Evolutionary conservation across 1,140 invertebrate species (phyloP).

Genomic region (Contarinia nasturtii): DNA sequence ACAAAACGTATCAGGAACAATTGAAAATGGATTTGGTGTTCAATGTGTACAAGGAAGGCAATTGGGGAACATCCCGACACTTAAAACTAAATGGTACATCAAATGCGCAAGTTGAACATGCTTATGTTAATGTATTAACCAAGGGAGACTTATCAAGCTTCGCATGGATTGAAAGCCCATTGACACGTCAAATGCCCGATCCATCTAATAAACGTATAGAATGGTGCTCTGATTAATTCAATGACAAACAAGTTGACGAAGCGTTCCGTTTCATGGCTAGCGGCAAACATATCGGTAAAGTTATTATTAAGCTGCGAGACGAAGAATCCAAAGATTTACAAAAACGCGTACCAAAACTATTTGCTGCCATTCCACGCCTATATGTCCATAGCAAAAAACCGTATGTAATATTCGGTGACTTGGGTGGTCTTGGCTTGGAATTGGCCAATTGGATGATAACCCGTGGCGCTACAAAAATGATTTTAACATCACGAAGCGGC

Average conservation of each 20-base stretch:
- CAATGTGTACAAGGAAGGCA: constrained; percentile 59
- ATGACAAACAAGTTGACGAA: constrained; percentile 68
- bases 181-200: constrained; percentile 34
- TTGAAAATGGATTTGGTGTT: constrained; percentile 60
- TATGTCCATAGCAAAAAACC: constrained; percentile 74
- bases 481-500: constrained; percentile 76
- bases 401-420: constrained; percentile 74
- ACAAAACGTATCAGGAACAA: constrained; percentile 37
- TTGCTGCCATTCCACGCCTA: constrained; percentile 61
- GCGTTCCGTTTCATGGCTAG: constrained; percentile 90
- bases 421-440: constrained; percentile 91
- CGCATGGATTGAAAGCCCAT: constrained; percentile 81
- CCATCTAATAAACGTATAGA: constrained; percentile 21
- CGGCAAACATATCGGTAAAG: constrained; percentile 94
- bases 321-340: constrained; percentile 44
- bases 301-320: constrained; percentile 71
- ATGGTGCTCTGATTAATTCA: constrained; percentile 74
- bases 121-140: constrained; percentile 77
- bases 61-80: constrained; percentile 76
- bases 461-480: constrained; percentile 63
- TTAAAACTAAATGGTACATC: constrained; percentile 37
- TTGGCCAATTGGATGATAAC: constrained; percentile 74
- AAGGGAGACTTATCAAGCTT: constrained; percentile 83
- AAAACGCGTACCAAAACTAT: constrained; percentile 31
- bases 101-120: constrained; percentile 59